Percentiles rank a stretch among this genome's conserved stretches.
These are phyloP conservation scores for Euura saliciscinereae DNA, from an alignment of 1,140 invertebrate genomes.

Conservation along the genomic window DNA sequence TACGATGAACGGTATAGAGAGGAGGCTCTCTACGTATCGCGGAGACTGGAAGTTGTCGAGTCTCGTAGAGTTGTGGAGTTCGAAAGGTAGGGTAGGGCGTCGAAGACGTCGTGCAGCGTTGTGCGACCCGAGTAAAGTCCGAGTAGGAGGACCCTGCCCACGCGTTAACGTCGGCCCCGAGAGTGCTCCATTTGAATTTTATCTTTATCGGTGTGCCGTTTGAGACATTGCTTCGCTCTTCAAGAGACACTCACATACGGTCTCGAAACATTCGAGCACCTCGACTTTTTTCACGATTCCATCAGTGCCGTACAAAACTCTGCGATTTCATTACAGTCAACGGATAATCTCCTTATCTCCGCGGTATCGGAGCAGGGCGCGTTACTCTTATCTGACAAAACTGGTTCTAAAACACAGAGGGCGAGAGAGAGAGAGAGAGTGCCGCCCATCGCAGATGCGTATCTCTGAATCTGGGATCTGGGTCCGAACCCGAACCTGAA, in stretches of 20 bases:
- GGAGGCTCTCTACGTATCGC: not conserved
- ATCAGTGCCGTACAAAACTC: no score
- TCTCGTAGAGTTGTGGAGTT: no score
- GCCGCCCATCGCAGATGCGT: no score
- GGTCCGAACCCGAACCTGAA: not conserved
- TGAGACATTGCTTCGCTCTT: constrained; percentile 1
- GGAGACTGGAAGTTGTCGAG: not conserved
- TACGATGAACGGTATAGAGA: not conserved
- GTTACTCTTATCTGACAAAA: not conserved
- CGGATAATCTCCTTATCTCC: not conserved
- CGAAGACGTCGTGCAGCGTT: not conserved
- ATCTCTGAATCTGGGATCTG: not conserved
- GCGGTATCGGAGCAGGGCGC: not conserved
- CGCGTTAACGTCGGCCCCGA: not conserved
- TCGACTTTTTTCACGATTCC: no score
- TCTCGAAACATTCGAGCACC: no score
- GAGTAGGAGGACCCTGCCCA: constrained; percentile 1
- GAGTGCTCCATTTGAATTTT: constrained; percentile 7
- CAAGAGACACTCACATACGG: no score
- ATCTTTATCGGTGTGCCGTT: constrained; percentile 7
- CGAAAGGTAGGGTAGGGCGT: not conserved
- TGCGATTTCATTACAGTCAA: no score
- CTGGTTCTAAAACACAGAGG: not conserved
- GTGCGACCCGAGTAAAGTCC: not conserved
- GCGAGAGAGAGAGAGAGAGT: not conserved